A percentile compares a stretch with the other conserved stretches of the same genome.
Evolutionary conservation across 2,797 vertebrate genomes (phyloP).

Genomic region (Balearica regulorum): DNA sequence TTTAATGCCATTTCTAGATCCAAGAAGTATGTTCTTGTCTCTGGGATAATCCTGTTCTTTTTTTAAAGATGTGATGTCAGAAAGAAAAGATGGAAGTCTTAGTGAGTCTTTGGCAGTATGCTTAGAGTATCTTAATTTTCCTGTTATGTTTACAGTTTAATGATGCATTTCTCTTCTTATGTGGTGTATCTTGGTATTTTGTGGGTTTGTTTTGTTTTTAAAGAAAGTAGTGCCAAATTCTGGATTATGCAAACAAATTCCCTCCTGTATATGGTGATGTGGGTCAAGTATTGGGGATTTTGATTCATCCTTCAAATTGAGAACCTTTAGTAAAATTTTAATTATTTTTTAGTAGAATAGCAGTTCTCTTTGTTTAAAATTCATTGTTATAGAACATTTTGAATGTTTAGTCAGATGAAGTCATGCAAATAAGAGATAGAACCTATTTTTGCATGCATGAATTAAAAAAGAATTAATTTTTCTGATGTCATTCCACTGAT

Average conservation of each 20-base stretch:
- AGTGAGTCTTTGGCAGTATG: neutral
- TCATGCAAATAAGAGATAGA: neutral
- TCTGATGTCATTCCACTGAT: neutral
- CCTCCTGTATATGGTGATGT: neutral
- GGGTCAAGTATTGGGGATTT: neutral
- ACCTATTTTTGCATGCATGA: neutral
- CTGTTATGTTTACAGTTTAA: neutral
- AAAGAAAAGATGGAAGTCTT: neutral
- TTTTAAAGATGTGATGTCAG: neutral
- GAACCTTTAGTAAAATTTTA: constrained; percentile 22
- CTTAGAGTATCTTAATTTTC: neutral
- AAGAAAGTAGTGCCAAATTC: neutral
- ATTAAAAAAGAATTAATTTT: neutral
- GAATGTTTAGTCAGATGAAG: neutral
- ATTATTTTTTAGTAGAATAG: constrained; percentile 23
- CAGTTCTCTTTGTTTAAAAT: constrained; percentile 4
- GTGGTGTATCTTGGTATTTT: neutral
- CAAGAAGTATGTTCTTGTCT: neutral
- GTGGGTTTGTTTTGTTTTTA: neutral
- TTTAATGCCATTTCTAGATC: neutral
- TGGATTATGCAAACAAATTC: neutral
- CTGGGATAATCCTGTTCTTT: neutral
- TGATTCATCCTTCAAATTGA: constrained; percentile 27
- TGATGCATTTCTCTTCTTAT: neutral
- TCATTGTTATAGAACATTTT: neutral